Percentiles rank a stretch among this genome's conserved stretches.
These are phyloP conservation scores for Eustalomyia histrio DNA, from an alignment of 2,888 invertebrate genomes.

Conservation along the genomic window DNA sequence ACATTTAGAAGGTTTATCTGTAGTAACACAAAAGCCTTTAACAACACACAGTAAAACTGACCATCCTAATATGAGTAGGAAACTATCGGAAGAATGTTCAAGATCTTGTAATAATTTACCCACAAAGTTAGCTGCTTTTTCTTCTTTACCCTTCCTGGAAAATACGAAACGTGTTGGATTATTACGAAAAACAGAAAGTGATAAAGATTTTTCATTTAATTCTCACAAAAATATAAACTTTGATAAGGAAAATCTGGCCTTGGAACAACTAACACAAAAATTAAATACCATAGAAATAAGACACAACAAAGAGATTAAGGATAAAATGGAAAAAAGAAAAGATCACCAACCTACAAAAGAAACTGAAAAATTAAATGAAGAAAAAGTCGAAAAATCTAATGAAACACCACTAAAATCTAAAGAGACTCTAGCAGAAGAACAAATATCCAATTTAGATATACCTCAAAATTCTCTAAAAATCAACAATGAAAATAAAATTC, in stretches of 20 bases:
- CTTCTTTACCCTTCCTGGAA: slow-evolving; percentile 44
- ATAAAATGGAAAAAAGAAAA: background rate
- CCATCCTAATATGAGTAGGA: background rate
- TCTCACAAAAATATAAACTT: slow-evolving; percentile 68
- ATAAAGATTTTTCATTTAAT: slow-evolving; percentile 69
- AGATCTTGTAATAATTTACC: slow-evolving; percentile 24
- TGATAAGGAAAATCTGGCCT: slow-evolving; percentile 69
- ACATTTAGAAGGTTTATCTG: background rate
- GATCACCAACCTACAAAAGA: background rate
- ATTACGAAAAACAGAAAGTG: slow-evolving; percentile 68
- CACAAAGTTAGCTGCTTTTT: slow-evolving; percentile 4
- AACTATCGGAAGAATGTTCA: background rate
- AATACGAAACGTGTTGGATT: slow-evolving; percentile 71
- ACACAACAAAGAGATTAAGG: slow-evolving; percentile 4
- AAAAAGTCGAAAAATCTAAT: background rate
- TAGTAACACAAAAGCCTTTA: background rate
- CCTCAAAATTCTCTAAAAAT: slow-evolving; percentile 12
- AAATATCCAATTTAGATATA: slow-evolving; percentile 22
- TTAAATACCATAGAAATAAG: background rate
- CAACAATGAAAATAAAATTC: background rate
- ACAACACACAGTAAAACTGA: background rate
- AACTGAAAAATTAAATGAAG: background rate
- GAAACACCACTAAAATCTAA: background rate
- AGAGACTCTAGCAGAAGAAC: background rate
- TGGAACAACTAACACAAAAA: slow-evolving; percentile 66